Percentiles rank a stretch among this genome's conserved stretches.
These are phyloP conservation scores for Sparus aurata DNA, from an alignment of 2,797 vertebrate species.

Conservation along the genomic window DNA sequence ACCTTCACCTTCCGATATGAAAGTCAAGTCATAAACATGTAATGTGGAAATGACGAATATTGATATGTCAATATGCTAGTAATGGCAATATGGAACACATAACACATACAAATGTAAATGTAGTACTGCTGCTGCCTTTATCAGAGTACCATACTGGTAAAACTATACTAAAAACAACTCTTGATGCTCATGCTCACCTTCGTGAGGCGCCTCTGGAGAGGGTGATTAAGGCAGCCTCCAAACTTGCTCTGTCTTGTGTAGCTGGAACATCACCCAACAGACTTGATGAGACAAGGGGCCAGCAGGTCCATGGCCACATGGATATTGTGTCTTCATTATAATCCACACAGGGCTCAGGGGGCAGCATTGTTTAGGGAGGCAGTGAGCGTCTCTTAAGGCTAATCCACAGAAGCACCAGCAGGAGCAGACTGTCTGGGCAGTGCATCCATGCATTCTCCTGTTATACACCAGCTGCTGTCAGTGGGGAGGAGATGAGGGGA, in stretches of 20 bases:
- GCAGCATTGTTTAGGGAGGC: conserved; percentile 71
- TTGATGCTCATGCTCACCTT: conserved; percentile 50
- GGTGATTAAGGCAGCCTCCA: conserved; percentile 65
- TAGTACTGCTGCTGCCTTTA: conserved; percentile 16
- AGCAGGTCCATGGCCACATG: conserved; percentile 54
- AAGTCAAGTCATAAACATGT: too few relatives aligned
- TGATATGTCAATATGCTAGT: too few relatives aligned
- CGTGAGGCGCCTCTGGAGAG: conserved; percentile 47
- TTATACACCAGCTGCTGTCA: conserved; percentile 47
- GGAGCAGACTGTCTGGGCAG: conserved; percentile 39
- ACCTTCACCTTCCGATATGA: too few relatives aligned
- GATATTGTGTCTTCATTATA: conserved; percentile 83
- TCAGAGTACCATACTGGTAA: conserved; percentile 13
- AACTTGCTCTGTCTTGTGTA: conserved; percentile 34
- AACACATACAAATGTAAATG: too few relatives aligned
- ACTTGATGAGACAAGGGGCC: conserved; percentile 61
- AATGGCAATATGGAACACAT: too few relatives aligned
- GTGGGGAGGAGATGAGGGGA: conserved; percentile 38
- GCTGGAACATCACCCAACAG: conserved; percentile 46
- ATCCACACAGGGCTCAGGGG: conserved; percentile 57
- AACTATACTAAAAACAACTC: conserved; percentile 15
- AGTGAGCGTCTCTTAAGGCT: conserved; percentile 62
- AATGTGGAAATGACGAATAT: too few relatives aligned
- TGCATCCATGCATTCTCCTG: conserved; percentile 46
- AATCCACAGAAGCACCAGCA: conserved; percentile 62